These are phyloP conservation scores for Oscarella lobularis DNA, from an alignment of 37 sponge, comb jelly and placozoan genomes.

Conservation along the genomic window DNA sequence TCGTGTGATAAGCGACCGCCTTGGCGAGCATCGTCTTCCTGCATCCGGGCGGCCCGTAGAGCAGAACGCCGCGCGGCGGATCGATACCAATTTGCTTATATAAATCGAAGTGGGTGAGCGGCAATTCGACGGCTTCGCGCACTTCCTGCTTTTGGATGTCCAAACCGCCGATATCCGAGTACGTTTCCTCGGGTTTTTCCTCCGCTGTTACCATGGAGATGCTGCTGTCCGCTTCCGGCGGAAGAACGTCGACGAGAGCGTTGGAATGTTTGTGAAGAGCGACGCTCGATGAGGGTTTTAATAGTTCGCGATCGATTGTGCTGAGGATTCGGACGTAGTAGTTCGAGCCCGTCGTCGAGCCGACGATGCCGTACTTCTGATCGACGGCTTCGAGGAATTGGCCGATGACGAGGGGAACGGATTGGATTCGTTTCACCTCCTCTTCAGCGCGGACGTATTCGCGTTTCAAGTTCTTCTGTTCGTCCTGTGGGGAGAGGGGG, in stretches of 20 bases:
- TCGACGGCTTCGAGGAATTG: slow-evolving; percentile 98
- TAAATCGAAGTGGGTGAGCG: slow-evolving; percentile 90
- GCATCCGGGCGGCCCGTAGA: slow-evolving; percentile 97
- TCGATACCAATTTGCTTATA: slow-evolving; percentile 99
- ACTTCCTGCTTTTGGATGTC: slow-evolving; percentile 99
- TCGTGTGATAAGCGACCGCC: slow-evolving; percentile 78
- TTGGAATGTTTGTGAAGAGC: slow-evolving; percentile 98
- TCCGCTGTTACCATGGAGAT: slow-evolving; percentile 90
- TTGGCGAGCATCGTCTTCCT: slow-evolving; percentile 99
- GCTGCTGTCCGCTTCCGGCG: slow-evolving; percentile 93
- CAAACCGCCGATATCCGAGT: slow-evolving; percentile 89
- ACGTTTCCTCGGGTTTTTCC: slow-evolving; percentile 87
- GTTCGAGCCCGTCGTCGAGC: slow-evolving; percentile 74
- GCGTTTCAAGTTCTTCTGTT: slow-evolving; percentile 85
- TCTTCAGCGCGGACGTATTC: slow-evolving; percentile 58
- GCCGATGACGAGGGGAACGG: slow-evolving; percentile 98
- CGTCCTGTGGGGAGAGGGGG: too few species aligned
- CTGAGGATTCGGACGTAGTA: slow-evolving; percentile 94
- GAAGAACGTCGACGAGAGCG: slow-evolving; percentile 91
- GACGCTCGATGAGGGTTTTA: slow-evolving; percentile 90
- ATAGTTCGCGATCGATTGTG: slow-evolving; percentile 89
- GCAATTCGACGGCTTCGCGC: slow-evolving; percentile 93
- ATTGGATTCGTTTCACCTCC: slow-evolving; percentile 93
- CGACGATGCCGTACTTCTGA: slow-evolving; percentile 90
- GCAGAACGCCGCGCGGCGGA: slow-evolving; percentile 95